Base-by-base conservation (phyloP, 37 sponge, comb jelly and placozoan species). In the Chondrosia reniformis region DNA sequence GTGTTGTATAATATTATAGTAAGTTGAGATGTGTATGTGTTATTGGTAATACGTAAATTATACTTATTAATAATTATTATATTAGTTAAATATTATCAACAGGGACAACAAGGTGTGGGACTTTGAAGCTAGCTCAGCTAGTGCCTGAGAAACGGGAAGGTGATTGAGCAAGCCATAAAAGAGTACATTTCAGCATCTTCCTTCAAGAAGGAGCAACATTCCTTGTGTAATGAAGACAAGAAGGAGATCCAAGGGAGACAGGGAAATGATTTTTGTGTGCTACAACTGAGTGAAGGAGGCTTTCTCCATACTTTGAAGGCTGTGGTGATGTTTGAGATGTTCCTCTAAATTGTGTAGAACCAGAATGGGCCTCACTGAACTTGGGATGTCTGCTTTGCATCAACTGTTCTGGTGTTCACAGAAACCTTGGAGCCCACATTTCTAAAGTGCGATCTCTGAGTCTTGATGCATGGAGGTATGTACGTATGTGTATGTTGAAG, bases 301-400 rank as follows among this genome's bases (percentile, higher is more conserved):
- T n/a, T n/a, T n/a, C n/a, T n/a, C n/a, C n/a, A n/a, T n/a, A n/a
- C n/a, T n/a, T n/a, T n/a, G n/a, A n/a, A n/a, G n/a, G n/a, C n/a
- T n/a, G n/a, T n/a, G n/a, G n/a, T n/a, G n/a, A n/a, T n/a, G n/a
- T n/a, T n/a, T n/a, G n/a, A n/a, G n/a, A n/a, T n/a, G n/a, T n/a
- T n/a, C n/a, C n/a, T n/a, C n/a, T n/a, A n/a, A n/a, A n/a, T n/a
- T n/a, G n/a, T n/a, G n/a, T n/a, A 96, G 97, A 90, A 55, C 97
- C 97, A 21, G 89, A 93, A 55, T 96, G 94, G 97, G 91, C 86
- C 71, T 90, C 91, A 0, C 56, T 96, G 34, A 96, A 96, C 64
- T 81, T 87, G 5, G 97, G 97, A 13, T 88, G 84, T 61, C 42
- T 96, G 28, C 81, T 96, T 22, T 96, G 97, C 59, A 93, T 96